phyloP scores from a whole-genome alignment of 2,888 invertebrate species.

The Rapana venosa region DNA sequence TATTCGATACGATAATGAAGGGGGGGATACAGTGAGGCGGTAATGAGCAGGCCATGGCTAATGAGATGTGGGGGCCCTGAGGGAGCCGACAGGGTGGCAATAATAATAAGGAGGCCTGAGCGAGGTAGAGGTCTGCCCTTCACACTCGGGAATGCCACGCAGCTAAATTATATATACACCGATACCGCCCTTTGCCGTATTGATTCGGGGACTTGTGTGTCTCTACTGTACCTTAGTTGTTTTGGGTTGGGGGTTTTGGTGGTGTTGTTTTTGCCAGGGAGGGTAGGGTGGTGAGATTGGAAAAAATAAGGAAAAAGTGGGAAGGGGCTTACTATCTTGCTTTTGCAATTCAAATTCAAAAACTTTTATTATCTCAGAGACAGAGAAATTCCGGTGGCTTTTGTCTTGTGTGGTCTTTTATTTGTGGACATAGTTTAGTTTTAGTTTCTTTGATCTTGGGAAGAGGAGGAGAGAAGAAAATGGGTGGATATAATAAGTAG shows the following conservation, averaged over 20 bases:
- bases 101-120: not conserved
- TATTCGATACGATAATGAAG: not conserved
- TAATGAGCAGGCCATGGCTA: not conserved
- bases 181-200: not conserved
- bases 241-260: too few relatives aligned
- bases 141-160: not conserved
- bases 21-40: not conserved
- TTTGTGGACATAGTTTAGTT: too few relatives aligned
- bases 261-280: too few relatives aligned
- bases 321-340: not conserved
- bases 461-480: too few relatives aligned
- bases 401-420: too few relatives aligned
- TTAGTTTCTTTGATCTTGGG: too few relatives aligned
- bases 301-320: not conserved
- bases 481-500: too few relatives aligned
- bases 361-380: too few relatives aligned
- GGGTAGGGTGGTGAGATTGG: too few relatives aligned
- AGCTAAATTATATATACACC: conserved; percentile 1
- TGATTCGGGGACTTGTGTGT: not conserved
- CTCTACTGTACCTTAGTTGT: too few relatives aligned
- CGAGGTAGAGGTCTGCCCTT: not conserved
- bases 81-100: not conserved
- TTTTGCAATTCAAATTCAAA: too few relatives aligned
- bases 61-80: not conserved
- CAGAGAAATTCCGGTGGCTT: too few relatives aligned